Base-by-base conservation (phyloP, 2,888 invertebrate genomes). In the Muscina levida region DNA sequence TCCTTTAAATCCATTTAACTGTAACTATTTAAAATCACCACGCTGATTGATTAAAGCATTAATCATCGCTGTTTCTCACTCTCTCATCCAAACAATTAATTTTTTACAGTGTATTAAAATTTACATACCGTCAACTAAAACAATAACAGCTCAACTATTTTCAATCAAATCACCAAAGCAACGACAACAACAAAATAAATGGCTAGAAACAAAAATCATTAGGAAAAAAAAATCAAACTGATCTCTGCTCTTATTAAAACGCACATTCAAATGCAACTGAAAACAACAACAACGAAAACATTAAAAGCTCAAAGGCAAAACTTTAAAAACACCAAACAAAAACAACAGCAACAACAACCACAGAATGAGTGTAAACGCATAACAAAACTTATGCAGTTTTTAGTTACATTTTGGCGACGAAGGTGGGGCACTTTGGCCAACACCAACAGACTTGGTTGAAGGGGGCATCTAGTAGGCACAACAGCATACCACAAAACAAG, bases 41-140 rank as follows among this genome's bases (percentile, higher is more conserved):
- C 3, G 8, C 31, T 31, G 8, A 31, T 31, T 31, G 31, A 31
- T 31, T n/a, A n/a, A n/a, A n/a, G n/a, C n/a, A n/a, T n/a, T n/a
- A n/a, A n/a, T n/a, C n/a, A n/a, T n/a, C 8, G 3, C 31, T 31
- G 3, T 31, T 31, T 31, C 31, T 31, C 8, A 31, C 4, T 31
- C 31, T 8, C 31, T 31, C 8, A 31, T 31, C 3, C 44, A 44
- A n/a, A n/a, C 53, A 24, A 24, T 22, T 11, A 56, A 15, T 62
- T 62, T 62, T 39, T 62, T 42, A 15, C 62, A 19, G 62, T 72
- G 67, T n/a, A n/a, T 65, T 31, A 59, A 56, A 68, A 81, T 77
- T 81, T 81, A 81, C 81, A 81, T 81, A 81, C 81, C 81, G 74
- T 77, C 81, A 81, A 81, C 81, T 72, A 81, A 48, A 81, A 77